Conservation (phyloP, 64 coral and sea anemone genomes). For the Porites australiensis region DNA sequence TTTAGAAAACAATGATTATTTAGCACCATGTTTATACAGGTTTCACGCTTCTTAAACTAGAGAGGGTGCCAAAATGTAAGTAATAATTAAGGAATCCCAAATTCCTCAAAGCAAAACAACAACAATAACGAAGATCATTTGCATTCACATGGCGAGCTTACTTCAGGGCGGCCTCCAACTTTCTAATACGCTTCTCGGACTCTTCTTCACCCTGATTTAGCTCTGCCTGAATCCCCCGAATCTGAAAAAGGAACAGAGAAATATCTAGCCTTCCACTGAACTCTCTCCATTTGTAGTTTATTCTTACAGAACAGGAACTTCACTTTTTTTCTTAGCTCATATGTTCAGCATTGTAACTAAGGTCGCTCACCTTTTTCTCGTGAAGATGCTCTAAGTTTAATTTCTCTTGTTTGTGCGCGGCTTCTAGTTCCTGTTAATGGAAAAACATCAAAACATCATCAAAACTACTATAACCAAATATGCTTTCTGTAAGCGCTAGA, state of each 20-base stretch:
- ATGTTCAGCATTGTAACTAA: too few species aligned
- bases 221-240: slow-evolving; percentile 81
- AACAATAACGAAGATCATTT: too few species aligned
- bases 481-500: too few species aligned
- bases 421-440: slow-evolving; percentile 74
- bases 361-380: slow-evolving; percentile 82
- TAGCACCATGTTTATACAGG: too few species aligned
- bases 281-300: too few species aligned
- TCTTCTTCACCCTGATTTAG: slow-evolving; percentile 83
- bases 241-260: slow-evolving; percentile 17
- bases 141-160: neutral
- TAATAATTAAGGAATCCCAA: too few species aligned
- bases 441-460: neutral
- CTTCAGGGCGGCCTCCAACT: slow-evolving; percentile 75
- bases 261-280: neutral
- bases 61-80: too few species aligned
- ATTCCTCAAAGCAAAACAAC: too few species aligned
- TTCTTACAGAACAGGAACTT: neutral
- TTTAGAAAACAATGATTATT: slow-evolving; percentile 18
- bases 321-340: neutral
- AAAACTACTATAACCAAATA: too few species aligned
- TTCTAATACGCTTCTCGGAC: slow-evolving; percentile 84
- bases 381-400: slow-evolving; percentile 78
- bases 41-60: too few species aligned
- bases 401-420: slow-evolving; percentile 79